phyloP scores from a whole-genome alignment of 2,113 vertebrate species.

The Ovibos moschatus region DNA sequence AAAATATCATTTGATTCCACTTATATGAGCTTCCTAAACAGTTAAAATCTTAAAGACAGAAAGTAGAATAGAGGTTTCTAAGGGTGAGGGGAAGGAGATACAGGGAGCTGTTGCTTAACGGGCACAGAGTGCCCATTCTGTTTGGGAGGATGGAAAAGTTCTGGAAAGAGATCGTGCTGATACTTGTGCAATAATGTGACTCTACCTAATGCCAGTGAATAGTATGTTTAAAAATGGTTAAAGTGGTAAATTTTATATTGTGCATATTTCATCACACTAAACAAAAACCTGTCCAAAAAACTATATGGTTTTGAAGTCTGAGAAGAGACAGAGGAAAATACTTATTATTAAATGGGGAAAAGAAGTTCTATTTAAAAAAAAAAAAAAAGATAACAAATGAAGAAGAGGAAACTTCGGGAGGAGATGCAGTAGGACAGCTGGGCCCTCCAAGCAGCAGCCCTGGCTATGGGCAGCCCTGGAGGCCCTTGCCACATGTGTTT shows the following conservation, averaged over 20 bases:
- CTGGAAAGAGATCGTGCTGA: not conserved
- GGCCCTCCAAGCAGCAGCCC: fast-evolving
- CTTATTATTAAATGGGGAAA: not conserved
- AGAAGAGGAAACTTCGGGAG: not conserved
- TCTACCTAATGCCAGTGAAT: not conserved
- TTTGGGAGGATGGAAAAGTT: not conserved
- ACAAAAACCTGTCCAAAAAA: not conserved
- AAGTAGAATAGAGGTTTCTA: not conserved
- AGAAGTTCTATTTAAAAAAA: not conserved
- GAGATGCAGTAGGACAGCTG: fast-evolving
- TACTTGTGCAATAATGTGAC: not conserved
- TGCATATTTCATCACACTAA: not conserved
- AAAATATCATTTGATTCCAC: not conserved
- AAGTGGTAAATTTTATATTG: not conserved
- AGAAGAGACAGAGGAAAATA: not conserved
- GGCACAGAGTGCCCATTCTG: not conserved
- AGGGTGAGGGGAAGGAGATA: not conserved
- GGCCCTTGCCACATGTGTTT: fast-evolving
- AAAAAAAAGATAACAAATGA: not conserved
- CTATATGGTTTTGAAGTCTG: not conserved
- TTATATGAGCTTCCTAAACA: not conserved
- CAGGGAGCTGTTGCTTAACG: not conserved
- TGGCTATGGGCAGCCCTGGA: not conserved
- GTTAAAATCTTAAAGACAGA: not conserved
- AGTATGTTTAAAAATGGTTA: not conserved